Evolutionary conservation across 2,113 vertebrate species (phyloP).

Genomic region (Atractosteus spatula): DNA sequence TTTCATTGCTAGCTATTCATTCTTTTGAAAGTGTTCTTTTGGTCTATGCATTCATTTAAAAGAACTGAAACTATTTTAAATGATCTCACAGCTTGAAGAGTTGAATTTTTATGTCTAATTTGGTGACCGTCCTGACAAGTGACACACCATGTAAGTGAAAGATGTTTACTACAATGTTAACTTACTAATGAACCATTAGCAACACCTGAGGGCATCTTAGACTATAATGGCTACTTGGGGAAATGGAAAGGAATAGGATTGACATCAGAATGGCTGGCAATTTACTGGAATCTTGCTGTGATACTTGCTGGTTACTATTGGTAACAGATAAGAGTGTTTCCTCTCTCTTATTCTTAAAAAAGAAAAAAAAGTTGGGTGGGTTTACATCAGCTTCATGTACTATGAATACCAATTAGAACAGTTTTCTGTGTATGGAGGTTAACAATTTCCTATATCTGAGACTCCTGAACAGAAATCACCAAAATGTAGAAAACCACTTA

Average conservation of each 20-base stretch:
- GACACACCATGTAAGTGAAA: neutral
- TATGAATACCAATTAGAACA: slow-evolving; percentile 56
- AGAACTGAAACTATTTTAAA: neutral
- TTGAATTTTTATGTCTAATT: neutral
- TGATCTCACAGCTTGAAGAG: no score
- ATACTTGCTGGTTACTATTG: slow-evolving; percentile 40
- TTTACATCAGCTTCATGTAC: slow-evolving; percentile 50
- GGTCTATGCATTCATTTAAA: neutral
- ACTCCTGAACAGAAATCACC: no score
- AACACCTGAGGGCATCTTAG: slow-evolving; percentile 9
- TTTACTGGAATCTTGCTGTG: slow-evolving; percentile 16
- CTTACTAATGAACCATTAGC: slow-evolving; percentile 4
- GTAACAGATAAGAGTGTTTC: slow-evolving; percentile 64
- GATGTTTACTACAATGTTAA: slow-evolving; percentile 2
- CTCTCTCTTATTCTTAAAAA: slow-evolving; percentile 52
- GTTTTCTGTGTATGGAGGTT: neutral
- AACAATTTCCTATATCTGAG: no score
- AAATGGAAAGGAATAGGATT: slow-evolving; percentile 3
- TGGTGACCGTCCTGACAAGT: neutral
- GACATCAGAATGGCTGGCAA: slow-evolving; percentile 11
- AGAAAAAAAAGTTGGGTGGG: slow-evolving; percentile 11
- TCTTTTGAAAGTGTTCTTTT: no score
- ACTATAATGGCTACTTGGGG: slow-evolving; percentile 1
- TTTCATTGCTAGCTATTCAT: no score
- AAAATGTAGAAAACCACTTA: no score